Conservation (phyloP, 2,888 invertebrate genomes). For the Eupithecia exiguata region DNA sequence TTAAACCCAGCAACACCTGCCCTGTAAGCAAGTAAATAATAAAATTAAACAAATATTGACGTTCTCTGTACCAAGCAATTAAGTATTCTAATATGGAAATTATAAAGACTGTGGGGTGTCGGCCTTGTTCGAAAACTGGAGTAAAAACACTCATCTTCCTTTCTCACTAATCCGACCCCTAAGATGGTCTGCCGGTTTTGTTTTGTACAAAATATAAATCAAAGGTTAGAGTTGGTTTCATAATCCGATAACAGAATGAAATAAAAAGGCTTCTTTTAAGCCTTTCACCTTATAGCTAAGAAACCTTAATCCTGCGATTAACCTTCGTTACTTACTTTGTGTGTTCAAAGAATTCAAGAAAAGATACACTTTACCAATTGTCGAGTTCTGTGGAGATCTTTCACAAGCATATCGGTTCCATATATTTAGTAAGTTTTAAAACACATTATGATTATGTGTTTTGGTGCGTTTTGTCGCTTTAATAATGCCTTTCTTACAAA, state of each 20-base stretch:
- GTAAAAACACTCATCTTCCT: background rate
- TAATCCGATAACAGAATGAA: conserved; percentile 10
- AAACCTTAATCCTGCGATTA: conserved; percentile 18
- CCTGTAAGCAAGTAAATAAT: background rate
- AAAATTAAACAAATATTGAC: background rate
- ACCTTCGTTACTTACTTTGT: conserved; percentile 28
- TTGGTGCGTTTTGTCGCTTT: background rate
- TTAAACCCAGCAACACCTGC: background rate
- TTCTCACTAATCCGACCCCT: background rate
- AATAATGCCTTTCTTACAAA: background rate
- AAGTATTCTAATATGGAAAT: no score
- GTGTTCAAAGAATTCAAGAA: background rate
- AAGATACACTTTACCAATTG: background rate
- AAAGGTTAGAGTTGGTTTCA: background rate
- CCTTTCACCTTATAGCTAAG: conserved; percentile 5
- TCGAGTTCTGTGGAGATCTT: background rate
- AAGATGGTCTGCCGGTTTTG: background rate
- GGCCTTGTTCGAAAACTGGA: background rate
- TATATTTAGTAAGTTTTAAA: background rate
- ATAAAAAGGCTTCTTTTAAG: conserved; percentile 14
- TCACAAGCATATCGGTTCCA: background rate
- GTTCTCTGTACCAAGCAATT: background rate
- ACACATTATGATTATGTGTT: background rate
- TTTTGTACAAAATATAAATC: conserved; percentile 6
- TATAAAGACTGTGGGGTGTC: background rate